Evolutionary conservation across 2,888 invertebrate species (phyloP), one percentile per base, ranked within the genome.

Genomic region (Cylloceria caligata): DNA sequence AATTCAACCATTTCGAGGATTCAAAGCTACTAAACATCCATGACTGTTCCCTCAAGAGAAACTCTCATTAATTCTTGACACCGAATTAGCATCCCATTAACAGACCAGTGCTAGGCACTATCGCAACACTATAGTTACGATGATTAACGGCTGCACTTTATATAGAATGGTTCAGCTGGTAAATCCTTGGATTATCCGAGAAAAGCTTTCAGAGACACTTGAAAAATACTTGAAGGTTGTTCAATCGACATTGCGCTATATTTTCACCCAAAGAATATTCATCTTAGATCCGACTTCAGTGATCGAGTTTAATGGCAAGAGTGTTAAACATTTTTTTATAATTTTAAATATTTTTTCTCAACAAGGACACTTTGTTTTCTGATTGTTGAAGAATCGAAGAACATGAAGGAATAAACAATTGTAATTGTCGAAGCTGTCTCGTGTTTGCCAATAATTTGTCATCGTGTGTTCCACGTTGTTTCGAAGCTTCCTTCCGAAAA

Each of bases 21-120:
- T 45, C n/a, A 9, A 49, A 39, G 39, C 30, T 21, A 55, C 69
- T 45, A 34, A 64, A 69, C 45, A 55, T 62, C 57, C 55, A 64
- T 24, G 64, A 75, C 64, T 36, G 19, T 64, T 49, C 30, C 3
- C 7, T 21, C 30, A 49, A 47, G 47, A 49, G 39, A 39, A 57
- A 42, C 45, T 65, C 57, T 65, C 86, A 86, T 88, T 88, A 88
- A 88, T 88, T 86, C 88, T 86, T 86, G 85, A 88, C 85, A 85
- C 83, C 84, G 84, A 87, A 88, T 88, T 87, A 87, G 87, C 86
- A 84, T 86, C 85, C 83, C 87, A 83, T 85, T 86, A 86, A 83
- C 55, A 30, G 55, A 27, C 85, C 77, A 79, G 67, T 24, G 52
- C 39, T 34, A 19, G 52, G 5, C 7, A 39, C 55, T 9, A 27